Evolutionary conservation across 2,797 vertebrate genomes (phyloP).

Genomic region (Myripristis jacobus): DNA sequence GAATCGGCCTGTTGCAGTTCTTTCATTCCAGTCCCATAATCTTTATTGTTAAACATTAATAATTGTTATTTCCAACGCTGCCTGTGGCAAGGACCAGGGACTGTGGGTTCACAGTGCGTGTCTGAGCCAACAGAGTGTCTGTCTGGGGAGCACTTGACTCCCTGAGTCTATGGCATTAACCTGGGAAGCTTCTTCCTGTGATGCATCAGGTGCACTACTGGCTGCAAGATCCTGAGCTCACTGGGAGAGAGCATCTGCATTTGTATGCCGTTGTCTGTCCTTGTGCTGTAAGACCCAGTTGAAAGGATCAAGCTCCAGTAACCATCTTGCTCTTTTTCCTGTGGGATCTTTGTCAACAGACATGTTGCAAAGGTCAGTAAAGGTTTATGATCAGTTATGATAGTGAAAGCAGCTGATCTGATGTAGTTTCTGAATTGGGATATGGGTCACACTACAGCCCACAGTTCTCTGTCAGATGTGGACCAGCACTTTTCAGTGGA

Average conservation of each 20-base stretch:
- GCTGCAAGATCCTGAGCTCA: not conserved
- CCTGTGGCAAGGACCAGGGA: not conserved
- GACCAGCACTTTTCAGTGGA: conserved; percentile 13
- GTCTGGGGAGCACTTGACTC: not conserved
- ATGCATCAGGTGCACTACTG: not conserved
- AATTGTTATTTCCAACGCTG: not conserved
- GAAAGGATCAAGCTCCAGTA: conserved; percentile 40
- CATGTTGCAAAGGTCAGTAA: conserved; percentile 15
- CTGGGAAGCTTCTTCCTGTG: not conserved
- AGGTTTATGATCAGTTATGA: conserved; percentile 39
- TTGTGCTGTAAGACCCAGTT: conserved; percentile 31
- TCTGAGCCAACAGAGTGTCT: not conserved
- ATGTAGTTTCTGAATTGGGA: conserved; percentile 38
- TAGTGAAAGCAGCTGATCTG: conserved; percentile 17
- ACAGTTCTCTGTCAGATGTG: conserved; percentile 38
- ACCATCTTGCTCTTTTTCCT: conserved; percentile 27
- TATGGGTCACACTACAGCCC: conserved; percentile 36
- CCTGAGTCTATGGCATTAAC: conserved; percentile 9
- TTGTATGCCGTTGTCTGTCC: conserved; percentile 13
- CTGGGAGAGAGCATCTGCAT: conserved; percentile 31
- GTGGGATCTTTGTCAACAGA: conserved; percentile 37
- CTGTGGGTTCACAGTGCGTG: not conserved
- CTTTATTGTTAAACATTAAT: too few species aligned
- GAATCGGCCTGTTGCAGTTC: not conserved
- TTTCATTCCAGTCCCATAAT: not conserved